Evolutionary conservation across 2,113 vertebrate species (phyloP), one percentile per base, ranked within the genome.

Genomic region (Corythaeola cristata): DNA sequence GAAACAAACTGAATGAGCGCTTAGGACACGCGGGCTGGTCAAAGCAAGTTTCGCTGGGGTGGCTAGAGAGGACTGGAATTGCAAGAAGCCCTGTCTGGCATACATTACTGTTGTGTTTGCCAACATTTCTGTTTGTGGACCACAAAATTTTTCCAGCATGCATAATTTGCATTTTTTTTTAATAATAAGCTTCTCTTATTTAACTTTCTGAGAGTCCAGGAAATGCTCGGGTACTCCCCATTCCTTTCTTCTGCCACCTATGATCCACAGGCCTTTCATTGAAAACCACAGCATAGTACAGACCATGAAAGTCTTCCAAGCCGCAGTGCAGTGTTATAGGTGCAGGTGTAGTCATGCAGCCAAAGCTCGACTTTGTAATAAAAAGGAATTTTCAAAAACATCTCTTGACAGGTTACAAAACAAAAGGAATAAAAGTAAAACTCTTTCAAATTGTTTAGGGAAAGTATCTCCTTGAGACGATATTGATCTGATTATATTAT

Each of bases 121-220:
- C 87, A 94, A 15, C 56, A 53, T 33, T 47, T 55, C 69, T 95
- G 37, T 50, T 74, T 87, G 49, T 64, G 66, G 60, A n/a, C 62
- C 13, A 47, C 71, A 14, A 27, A 6, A 18, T 90, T 89, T 90
- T 85, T 20, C 64, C 81, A 73, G 69, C 30, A 21, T 35, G 27
- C 49, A 64, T 93, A 67, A 89, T 91, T 87, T 92, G 39, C 76
- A 44, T 74, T 85, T 87, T 85, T 81, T 68, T 85, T 94, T 26
- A 5, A 71, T 91, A 91, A 87, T 58, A 60, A 92, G 44, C 80
- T 87, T 60, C 74, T 56, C 87, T 95, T 67, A 64, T 80, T 94
- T 78, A 87, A 56, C 73, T 85, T 96, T 17, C 50, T 1, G 0
- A 56, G 91, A 87, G 53, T 26, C 68, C 53, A 64, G 58, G 77